Conservation (phyloP, 1,140 invertebrate genomes). For the Centruroides sculpturatus region DNA sequence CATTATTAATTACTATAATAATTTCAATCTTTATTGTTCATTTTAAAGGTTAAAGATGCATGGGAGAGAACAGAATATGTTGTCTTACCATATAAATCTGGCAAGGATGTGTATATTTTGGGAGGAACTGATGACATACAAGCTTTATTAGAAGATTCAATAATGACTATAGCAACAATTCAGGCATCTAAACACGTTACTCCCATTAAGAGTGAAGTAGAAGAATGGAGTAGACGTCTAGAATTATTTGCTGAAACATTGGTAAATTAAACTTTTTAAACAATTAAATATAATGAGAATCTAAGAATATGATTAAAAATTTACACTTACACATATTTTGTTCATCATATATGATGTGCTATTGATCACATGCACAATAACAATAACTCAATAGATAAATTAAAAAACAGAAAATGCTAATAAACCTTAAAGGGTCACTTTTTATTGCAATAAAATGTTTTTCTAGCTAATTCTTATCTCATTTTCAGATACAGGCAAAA, state of each 20-base stretch:
- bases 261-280: conserved; percentile 35
- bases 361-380: no score
- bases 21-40: neutral
- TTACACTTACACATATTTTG: no score
- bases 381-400: no score
- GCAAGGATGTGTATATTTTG: conserved; percentile 63
- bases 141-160: conserved; percentile 61
- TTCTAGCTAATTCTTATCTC: no score
- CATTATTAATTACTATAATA: no score
- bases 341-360: no score
- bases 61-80: conserved; percentile 66
- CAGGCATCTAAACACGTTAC: conserved; percentile 69
- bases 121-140: conserved; percentile 71
- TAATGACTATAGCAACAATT: conserved; percentile 70
- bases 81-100: conserved; percentile 57
- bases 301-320: no score
- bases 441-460: no score
- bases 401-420: no score
- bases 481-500: no score
- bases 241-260: conserved; percentile 60
- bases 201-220: conserved; percentile 59
- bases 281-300: no score
- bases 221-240: conserved; percentile 65
- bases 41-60: conserved; percentile 53
- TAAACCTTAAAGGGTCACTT: no score